Evolutionary conservation across 2,888 invertebrate species (phyloP), one percentile per base, ranked within the genome.

Genomic region (Chouioia cunea): DNA sequence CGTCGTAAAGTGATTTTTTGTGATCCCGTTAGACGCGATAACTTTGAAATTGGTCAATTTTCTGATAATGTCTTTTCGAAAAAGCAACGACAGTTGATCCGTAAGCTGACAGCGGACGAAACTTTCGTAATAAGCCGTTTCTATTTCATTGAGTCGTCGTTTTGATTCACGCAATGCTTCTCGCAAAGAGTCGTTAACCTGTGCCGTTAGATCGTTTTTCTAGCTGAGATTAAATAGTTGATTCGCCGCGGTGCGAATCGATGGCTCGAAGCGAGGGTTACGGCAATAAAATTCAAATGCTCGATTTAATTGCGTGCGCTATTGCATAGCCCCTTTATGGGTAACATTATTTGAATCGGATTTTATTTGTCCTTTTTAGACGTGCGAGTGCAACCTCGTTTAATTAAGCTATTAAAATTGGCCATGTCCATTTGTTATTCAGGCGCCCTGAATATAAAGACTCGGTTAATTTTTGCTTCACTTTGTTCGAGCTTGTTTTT

Each of bases 21-120:
- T 57, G 65, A 57, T 59, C 20, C 70, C 56, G 74, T 74, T 75
- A 73, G 75, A 69, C 70, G 74, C 54, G 67, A 53, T 74, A 80
- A 81, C 77, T 80, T 80, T 80, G 77, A 79, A 80, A 81, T 81
- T 81, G 78, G 77, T 74, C 78, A 36, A 36, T 10, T 36, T 6
- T 36, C 12, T 36, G 10, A 36, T 10, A 36, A 10, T 10, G 12
- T 10, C 4, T 36, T 36, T 36, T 12, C 36, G 2, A 36, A 36
- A n/a, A 1, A 12, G 36, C 36, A 10, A 36, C 10, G 36, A 12
- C 36, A 36, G 36, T 36, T 36, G 36, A 36, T 12, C 10, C 36
- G n/a, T n/a, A n/a, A n/a, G n/a, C n/a, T n/a, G n/a, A n/a, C n/a
- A n/a, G 27, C 18, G 22, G 6, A 43, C 18, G 36, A 27, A 65